Evolutionary conservation across 1,140 invertebrate species (phyloP), one percentile per base, ranked within the genome.

Genomic region (Ostrea edulis): DNA sequence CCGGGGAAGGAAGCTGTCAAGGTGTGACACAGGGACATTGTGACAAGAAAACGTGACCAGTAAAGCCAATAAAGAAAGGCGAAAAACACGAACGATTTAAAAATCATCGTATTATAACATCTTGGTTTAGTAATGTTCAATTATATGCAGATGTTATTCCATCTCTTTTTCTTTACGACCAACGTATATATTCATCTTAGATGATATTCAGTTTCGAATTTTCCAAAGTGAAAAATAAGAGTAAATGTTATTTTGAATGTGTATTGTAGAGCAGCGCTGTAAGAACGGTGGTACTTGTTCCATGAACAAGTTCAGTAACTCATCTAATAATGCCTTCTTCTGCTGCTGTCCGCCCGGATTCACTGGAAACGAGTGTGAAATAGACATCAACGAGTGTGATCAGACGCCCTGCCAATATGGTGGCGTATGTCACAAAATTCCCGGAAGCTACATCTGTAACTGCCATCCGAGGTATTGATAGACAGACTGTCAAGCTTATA

Each of bases 321-420:
- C 82, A 53, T 22, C 44, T 35, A 53, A 83, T 22, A 8, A 20
- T n/a, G 44, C 20, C 29, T 83, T 53, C 17, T 83, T 53, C 29
- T 86, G 85, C 68, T 52, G 52, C 12, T 86, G 85, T 29, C 35
- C 68, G 8, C 51, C 14, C 4, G 85, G 85, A 0, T 86, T 22
- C 25, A 86, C 62, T 8, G 85, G 85, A 22, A 68, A 52, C 20
- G 9, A 44, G 51, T 86, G 85, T 77, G 85, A 86, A 29, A 54
- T 25, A 52, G 85, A 86, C 51, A 53, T 86, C 7, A 25, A 71
- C n/a, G 85, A 86, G 25, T 86, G 85, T 54, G 14, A 17, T 12
- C 11, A 44, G 8, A 86, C 54, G 20, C 85, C 85, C 0, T 86
- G 85, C 12, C 22, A 17, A 17, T 65, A 85, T 62, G 62, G 62